Evolutionary conservation across 1,140 invertebrate species (phyloP).

Genomic region (Campoletis sonorensis): DNA sequence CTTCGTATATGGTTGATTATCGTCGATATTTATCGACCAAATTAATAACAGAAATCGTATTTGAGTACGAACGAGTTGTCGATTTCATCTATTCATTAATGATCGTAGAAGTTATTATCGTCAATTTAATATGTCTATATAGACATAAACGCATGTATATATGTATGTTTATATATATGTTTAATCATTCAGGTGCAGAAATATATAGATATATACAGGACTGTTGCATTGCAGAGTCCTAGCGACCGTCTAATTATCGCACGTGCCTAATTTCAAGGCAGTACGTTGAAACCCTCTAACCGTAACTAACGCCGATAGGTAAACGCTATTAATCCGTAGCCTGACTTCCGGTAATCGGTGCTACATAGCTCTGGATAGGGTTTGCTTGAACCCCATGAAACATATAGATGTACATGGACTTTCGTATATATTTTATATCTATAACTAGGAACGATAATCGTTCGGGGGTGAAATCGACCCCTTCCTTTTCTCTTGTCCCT

Average conservation of each 20-base stretch:
- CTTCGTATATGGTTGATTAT: background rate
- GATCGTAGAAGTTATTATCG: slow-evolving; percentile 9
- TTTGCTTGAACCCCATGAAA: background rate
- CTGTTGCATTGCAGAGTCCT: background rate
- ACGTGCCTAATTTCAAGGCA: slow-evolving; percentile 56
- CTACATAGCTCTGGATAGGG: background rate
- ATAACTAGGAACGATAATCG: background rate
- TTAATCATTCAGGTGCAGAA: too few relatives aligned
- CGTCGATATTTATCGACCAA: background rate
- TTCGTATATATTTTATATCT: background rate
- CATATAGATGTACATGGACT: too few relatives aligned
- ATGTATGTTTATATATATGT: too few relatives aligned
- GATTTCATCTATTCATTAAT: too few relatives aligned
- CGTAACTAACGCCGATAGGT: slow-evolving; percentile 62
- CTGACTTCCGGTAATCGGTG: slow-evolving; percentile 60
- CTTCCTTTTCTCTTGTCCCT: background rate
- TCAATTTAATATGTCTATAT: too few relatives aligned
- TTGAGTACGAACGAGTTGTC: background rate
- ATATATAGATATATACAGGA: background rate
- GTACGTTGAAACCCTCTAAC: slow-evolving; percentile 58
- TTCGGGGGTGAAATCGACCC: background rate
- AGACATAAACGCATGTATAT: too few relatives aligned
- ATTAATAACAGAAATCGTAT: background rate
- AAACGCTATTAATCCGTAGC: slow-evolving; percentile 62
- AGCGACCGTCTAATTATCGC: slow-evolving; percentile 53